Evolutionary conservation across 2,888 invertebrate genomes (phyloP), one percentile per base, ranked within the genome.

Genomic region (Parascotia fuliginaria): DNA sequence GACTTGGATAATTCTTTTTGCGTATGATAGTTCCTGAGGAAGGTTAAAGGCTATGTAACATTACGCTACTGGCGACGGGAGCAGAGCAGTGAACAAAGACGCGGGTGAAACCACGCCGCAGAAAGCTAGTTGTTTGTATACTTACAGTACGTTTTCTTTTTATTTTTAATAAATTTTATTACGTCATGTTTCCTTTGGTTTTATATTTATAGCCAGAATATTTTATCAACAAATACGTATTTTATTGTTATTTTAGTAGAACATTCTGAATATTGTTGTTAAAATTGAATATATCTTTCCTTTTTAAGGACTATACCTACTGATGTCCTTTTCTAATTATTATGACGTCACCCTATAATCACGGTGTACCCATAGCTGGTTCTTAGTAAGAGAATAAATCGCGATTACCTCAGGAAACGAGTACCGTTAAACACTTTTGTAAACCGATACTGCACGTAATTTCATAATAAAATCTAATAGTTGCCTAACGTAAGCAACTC

Each of bases 401-500:
- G 33, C 43, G 44, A 45, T 51, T 45, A 51, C 11, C 15, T 13
- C 44, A 41, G 50, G 50, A 44, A 52, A 46, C 50, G 42, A 29
- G 50, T 55, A 52, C 64, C 66, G 63, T 55, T 66, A 41, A 61
- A 61, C 37, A 61, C 55, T 67, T 67, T 64, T 56, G 68, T 68
- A 65, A 68, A 68, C 46, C 52, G 68, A 63, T 68, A 68, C 63
- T 42, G 60, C 58, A 63, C 58, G 27, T 70, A 72, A 77, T 75
- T 70, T 69, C 65, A 65, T 76, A 75, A 75, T 70, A 73, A 73
- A 74, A 75, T 70, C 65, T 69, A 72, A 70, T 75, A 75, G 74
- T 78, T 78, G 71, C 71, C 70, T 73, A 83, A 79, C 75, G 37
- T 45, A 64, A 71, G 72, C 72, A 68, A 70, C 73, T 75, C 82